These are phyloP conservation scores for Microtus ochrogaster DNA, from an alignment of 2,113 vertebrate genomes.

Conservation along the genomic window DNA sequence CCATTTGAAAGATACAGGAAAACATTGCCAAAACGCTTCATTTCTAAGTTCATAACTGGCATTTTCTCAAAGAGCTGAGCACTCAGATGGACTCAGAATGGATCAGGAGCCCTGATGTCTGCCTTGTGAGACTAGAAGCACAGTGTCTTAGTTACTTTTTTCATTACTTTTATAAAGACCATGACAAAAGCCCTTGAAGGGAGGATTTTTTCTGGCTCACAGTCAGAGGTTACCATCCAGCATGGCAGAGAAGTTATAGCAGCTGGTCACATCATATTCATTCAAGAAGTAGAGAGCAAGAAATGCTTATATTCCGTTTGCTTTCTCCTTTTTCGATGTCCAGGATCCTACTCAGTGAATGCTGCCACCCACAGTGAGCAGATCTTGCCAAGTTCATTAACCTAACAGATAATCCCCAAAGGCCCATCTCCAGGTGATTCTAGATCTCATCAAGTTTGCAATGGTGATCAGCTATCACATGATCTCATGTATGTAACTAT, in stretches of 20 bases:
- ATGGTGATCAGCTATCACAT: background rate
- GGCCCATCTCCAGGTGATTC: background rate
- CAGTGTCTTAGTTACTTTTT: background rate
- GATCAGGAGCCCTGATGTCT: background rate
- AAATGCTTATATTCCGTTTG: too few species aligned
- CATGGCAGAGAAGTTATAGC: too few species aligned
- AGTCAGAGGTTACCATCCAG: too few species aligned
- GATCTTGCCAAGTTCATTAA: background rate
- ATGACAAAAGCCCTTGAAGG: background rate
- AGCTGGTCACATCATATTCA: background rate
- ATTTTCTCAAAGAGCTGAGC: background rate
- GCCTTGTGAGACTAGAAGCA: background rate
- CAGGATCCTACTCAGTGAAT: background rate
- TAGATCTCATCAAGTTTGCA: background rate
- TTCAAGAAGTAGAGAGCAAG: background rate
- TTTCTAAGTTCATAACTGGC: constrained; percentile 24
- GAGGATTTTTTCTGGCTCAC: background rate
- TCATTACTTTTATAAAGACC: background rate
- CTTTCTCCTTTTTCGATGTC: background rate
- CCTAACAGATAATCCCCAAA: background rate
- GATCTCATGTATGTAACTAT: background rate
- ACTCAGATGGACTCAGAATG: background rate
- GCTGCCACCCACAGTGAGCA: background rate
- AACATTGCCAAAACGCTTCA: background rate
- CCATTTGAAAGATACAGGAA: background rate